phyloP scores from a whole-genome alignment of 2,113 vertebrate species.

The Paramormyrops kingsleyae region DNA sequence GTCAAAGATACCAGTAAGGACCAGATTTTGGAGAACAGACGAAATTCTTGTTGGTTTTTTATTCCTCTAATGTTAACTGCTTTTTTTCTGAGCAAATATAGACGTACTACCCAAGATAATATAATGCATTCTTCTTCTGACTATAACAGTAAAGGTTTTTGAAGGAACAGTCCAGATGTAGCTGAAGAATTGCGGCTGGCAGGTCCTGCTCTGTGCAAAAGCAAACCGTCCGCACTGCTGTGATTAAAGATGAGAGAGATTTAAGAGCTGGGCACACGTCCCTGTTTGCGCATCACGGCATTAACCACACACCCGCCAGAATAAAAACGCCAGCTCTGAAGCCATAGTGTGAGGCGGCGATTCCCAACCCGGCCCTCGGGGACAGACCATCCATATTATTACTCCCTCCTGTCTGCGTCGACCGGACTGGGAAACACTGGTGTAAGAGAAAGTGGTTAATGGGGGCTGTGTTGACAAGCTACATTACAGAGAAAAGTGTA shows the following conservation, averaged over 20 bases:
- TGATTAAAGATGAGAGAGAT: neutral
- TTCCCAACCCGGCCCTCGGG: neutral
- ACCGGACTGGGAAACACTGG: neutral
- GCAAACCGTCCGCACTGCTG: neutral
- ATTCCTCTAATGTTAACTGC: neutral
- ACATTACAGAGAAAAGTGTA: slow-evolving; percentile 4
- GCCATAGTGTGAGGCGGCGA: neutral
- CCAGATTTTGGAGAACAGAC: neutral
- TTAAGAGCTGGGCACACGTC: neutral
- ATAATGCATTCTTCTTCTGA: neutral
- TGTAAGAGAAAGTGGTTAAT: neutral
- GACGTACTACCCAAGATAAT: neutral
- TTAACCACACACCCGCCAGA: neutral
- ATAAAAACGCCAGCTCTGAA: neutral
- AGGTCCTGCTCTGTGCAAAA: neutral
- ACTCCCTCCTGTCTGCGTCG: neutral
- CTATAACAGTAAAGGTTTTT: neutral
- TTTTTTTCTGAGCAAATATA: neutral
- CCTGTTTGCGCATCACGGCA: neutral
- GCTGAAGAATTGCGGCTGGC: neutral
- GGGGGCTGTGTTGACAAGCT: neutral
- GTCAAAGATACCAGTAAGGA: neutral
- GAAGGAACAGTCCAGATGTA: neutral
- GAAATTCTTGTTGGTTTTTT: neutral
- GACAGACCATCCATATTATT: neutral